Conservation (phyloP, 2,113 vertebrate genomes). For the Natator depressus region DNA sequence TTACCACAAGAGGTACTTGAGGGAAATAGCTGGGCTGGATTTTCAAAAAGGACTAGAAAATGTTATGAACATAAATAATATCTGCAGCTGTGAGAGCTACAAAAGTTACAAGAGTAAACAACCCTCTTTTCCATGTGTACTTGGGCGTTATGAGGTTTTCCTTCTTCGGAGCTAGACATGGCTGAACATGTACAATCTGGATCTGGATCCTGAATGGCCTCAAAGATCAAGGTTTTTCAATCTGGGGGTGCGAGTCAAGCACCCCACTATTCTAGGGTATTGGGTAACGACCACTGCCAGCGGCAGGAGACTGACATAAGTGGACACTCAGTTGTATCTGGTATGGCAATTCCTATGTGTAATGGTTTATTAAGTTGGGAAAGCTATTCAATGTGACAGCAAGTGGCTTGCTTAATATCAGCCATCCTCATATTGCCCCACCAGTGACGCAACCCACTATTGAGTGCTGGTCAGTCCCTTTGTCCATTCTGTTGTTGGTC, state of each 20-base stretch:
- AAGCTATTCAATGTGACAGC: neutral
- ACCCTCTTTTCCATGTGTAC: neutral
- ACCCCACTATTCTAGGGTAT: neutral
- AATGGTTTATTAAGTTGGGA: neutral
- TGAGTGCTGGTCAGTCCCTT: neutral
- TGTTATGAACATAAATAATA: constrained; percentile 49
- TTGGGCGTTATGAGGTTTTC: neutral
- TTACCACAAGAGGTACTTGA: neutral
- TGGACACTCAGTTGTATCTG: neutral
- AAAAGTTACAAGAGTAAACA: constrained; percentile 5
- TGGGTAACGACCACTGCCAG: rapidly evolving
- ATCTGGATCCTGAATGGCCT: neutral
- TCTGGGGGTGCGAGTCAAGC: neutral
- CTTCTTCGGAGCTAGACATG: neutral
- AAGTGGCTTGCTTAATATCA: constrained; percentile 1
- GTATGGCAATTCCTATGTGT: neutral
- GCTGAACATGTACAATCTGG: constrained; percentile 6
- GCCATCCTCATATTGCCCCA: neutral
- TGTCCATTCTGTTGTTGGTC: constrained; percentile 16
- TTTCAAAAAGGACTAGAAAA: constrained; percentile 37
- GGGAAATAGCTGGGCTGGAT: neutral
- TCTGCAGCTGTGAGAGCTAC: neutral
- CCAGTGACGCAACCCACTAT: constrained; percentile 7
- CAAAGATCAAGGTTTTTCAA: neutral
- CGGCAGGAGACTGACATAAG: neutral